Percentiles rank a stretch among this genome's conserved stretches.
These are phyloP conservation scores for Erebia palarica DNA, from an alignment of 2,888 invertebrate genomes.

Conservation along the genomic window DNA sequence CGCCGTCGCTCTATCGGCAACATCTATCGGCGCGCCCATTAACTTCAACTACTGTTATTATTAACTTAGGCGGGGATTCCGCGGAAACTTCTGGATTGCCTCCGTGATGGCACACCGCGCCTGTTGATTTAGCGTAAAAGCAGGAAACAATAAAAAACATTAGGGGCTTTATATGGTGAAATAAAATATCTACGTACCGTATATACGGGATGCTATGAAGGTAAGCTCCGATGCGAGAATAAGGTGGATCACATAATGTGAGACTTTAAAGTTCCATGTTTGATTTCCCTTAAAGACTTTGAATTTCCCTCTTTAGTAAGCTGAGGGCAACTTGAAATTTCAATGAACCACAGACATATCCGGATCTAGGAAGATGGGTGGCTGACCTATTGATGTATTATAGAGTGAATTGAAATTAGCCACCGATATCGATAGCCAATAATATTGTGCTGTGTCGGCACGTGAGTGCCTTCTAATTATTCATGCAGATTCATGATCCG, in stretches of 20 bases:
- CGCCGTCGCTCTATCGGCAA: constrained; percentile 48
- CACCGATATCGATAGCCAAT: too few relatives aligned
- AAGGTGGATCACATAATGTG: background rate
- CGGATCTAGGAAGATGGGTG: too few relatives aligned
- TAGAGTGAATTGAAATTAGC: too few relatives aligned
- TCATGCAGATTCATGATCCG: too few relatives aligned
- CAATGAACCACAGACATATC: too few relatives aligned
- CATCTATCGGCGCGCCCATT: constrained; percentile 52
- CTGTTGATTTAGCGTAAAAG: constrained; percentile 41
- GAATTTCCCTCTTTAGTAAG: too few relatives aligned
- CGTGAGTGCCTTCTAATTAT: too few relatives aligned
- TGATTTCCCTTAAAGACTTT: too few relatives aligned
- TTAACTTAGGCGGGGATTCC: constrained; percentile 53
- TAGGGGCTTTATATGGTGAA: constrained; percentile 23
- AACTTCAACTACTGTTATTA: constrained; percentile 56
- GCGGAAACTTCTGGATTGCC: constrained; percentile 51
- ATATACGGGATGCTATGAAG: constrained; percentile 32
- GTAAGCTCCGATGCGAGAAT: background rate
- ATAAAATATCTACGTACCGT: constrained; percentile 33
- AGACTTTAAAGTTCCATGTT: too few relatives aligned
- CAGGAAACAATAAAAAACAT: constrained; percentile 37
- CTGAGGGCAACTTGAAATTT: too few relatives aligned
- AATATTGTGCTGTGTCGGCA: too few relatives aligned
- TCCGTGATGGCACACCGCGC: constrained; percentile 43
- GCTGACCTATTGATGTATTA: too few relatives aligned